Evolutionary conservation across 2,797 vertebrate genomes (phyloP).

Genomic region (Echiichthys vipera): DNA sequence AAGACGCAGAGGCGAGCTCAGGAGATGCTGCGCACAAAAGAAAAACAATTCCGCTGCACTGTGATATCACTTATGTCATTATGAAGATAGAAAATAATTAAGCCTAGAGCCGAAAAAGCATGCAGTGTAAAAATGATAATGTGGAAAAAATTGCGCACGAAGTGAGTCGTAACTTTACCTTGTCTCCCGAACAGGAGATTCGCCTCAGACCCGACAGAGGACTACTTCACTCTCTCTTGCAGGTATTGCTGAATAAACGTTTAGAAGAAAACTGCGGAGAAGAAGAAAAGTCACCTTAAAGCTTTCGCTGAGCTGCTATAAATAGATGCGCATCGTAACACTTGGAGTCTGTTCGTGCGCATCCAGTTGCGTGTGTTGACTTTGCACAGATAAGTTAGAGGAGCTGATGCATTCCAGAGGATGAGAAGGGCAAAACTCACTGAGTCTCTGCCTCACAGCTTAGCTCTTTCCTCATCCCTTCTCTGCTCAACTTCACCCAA

Average conservation of each 20-base stretch:
- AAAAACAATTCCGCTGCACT: slow-evolving; percentile 29
- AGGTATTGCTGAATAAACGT: slow-evolving; percentile 70
- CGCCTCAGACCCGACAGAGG: slow-evolving; percentile 72
- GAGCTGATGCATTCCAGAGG: slow-evolving; percentile 77
- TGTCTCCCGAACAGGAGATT: slow-evolving; percentile 78
- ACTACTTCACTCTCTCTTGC: slow-evolving; percentile 49
- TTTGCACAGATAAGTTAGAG: slow-evolving; percentile 70
- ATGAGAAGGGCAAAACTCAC: slow-evolving; percentile 73
- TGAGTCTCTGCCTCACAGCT: slow-evolving; percentile 54
- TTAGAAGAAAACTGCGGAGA: slow-evolving; percentile 57
- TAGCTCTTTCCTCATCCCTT: slow-evolving; percentile 76
- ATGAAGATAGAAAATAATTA: slow-evolving; percentile 2
- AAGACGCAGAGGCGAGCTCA: slow-evolving; percentile 23
- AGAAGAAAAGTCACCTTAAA: slow-evolving; percentile 55
- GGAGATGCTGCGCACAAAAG: slow-evolving; percentile 51
- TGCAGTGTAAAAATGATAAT: not conserved
- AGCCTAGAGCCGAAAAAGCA: not conserved
- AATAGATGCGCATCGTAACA: slow-evolving; percentile 72
- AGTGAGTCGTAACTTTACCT: slow-evolving; percentile 65
- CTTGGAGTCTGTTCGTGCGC: slow-evolving; percentile 59
- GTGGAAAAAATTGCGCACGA: slow-evolving; percentile 40
- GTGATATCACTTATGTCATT: not conserved
- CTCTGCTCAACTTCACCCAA: slow-evolving; percentile 72
- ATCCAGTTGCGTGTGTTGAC: slow-evolving; percentile 68
- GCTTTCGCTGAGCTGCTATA: slow-evolving; percentile 62